A percentile compares a stretch with the other conserved stretches of the same genome.
Conservation (phyloP, 2,797 vertebrate species). For the Aphelocoma californica region DNA sequence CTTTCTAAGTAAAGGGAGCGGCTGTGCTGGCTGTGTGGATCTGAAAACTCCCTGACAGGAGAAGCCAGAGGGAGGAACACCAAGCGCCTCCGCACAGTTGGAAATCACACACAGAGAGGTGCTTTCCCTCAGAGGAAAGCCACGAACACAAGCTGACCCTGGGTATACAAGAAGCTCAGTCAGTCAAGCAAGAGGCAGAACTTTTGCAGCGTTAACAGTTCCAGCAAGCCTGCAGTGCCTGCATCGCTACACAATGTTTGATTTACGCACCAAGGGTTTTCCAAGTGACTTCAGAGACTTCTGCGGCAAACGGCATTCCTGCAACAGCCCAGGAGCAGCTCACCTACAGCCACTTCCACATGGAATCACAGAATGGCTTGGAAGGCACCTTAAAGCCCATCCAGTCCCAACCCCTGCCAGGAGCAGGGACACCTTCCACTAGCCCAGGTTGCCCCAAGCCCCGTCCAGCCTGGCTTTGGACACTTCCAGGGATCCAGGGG, state of each 20-base stretch:
- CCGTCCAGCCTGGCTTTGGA: rapidly evolving
- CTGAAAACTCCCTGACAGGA: neutral
- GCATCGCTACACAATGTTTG: neutral
- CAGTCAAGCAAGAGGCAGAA: neutral
- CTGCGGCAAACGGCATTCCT: neutral
- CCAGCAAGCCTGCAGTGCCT: neutral
- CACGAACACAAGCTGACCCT: neutral
- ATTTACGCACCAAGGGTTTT: neutral
- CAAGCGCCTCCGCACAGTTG: neutral
- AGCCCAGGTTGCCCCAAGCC: rapidly evolving
- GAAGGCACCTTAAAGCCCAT: neutral
- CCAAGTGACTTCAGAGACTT: neutral
- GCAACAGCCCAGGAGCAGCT: neutral
- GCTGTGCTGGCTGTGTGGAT: neutral
- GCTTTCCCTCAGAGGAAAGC: neutral
- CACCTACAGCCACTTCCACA: neutral
- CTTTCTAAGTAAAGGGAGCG: neutral
- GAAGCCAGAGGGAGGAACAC: neutral
- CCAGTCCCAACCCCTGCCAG: rapidly evolving
- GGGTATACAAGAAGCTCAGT: neutral
- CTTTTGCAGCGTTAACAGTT: rapidly evolving
- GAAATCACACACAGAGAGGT: neutral
- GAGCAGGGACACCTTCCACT: neutral
- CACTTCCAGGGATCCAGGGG: neutral
- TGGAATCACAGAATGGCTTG: neutral